Evolutionary conservation across 2,888 invertebrate species (phyloP).

Genomic region (Galeruca laticollis): DNA sequence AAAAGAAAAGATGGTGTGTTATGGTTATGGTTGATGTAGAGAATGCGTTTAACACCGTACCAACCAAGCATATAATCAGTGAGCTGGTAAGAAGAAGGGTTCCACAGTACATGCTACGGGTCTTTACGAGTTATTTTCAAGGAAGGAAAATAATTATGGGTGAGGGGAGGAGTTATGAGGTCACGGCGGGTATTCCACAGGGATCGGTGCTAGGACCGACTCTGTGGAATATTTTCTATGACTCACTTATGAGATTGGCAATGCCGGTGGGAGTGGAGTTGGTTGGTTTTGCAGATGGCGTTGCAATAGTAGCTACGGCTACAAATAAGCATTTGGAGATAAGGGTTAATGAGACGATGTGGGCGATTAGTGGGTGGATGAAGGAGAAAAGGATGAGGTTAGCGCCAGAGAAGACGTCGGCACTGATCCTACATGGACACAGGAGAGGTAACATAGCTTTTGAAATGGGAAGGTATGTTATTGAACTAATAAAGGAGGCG

Average conservation of each 20-base stretch:
- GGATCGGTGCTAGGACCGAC: too few species aligned
- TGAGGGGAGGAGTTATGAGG: too few species aligned
- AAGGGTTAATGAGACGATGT: not conserved
- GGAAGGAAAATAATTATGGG: not conserved
- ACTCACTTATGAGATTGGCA: too few species aligned
- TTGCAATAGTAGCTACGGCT: not conserved
- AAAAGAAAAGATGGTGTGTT: slow-evolving; percentile 12
- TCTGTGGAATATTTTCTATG: too few species aligned
- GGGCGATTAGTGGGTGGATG: not conserved
- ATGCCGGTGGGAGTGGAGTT: not conserved
- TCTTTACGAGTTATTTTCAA: not conserved
- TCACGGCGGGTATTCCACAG: too few species aligned
- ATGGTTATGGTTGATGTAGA: slow-evolving; percentile 23
- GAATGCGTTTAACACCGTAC: slow-evolving; percentile 36
- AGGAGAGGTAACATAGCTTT: not conserved
- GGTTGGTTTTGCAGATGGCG: too few species aligned
- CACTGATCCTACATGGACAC: not conserved
- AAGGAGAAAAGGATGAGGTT: too few species aligned
- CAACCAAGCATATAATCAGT: not conserved
- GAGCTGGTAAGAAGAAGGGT: not conserved
- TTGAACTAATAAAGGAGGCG: not conserved
- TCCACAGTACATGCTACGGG: not conserved
- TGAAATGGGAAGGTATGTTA: not conserved
- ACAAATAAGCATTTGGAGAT: not conserved
- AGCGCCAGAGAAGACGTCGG: slow-evolving; percentile 9